phyloP scores from a whole-genome alignment of 2,888 invertebrate genomes.

The Prosopocoilus inquinatus region DNA sequence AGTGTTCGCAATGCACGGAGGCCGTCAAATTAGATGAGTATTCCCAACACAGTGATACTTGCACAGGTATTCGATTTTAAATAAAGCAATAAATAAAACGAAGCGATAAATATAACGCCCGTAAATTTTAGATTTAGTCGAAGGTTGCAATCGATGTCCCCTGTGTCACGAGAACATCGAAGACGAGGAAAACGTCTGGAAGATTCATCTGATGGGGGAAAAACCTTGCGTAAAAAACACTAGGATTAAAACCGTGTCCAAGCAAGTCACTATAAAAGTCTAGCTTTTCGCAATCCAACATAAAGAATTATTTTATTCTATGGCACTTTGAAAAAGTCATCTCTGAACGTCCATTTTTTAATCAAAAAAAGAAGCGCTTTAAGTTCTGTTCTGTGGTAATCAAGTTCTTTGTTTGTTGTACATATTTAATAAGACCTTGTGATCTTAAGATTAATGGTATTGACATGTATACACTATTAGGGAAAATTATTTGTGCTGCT shows the following conservation, averaged over 20 bases:
- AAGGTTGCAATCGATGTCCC: constrained; percentile 79
- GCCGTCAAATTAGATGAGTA: constrained; percentile 65
- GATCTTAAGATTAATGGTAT: too few species aligned
- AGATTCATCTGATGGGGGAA: constrained; percentile 71
- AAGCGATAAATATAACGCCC: too few species aligned
- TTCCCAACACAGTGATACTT: constrained; percentile 63
- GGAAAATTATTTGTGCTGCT: too few species aligned
- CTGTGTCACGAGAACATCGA: constrained; percentile 79
- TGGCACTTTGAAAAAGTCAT: neutral
- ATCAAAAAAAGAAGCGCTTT: neutral
- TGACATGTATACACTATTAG: too few species aligned
- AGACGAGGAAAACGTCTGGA: constrained; percentile 78
- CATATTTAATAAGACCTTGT: too few species aligned
- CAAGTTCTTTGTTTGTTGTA: too few species aligned
- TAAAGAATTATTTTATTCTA: neutral
- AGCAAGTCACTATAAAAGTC: constrained; percentile 46
- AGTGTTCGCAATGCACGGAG: constrained; percentile 72
- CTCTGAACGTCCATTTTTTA: neutral
- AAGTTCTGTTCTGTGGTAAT: too few species aligned
- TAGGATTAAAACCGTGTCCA: constrained; percentile 40
- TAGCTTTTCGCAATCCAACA: neutral
- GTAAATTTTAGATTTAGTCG: constrained; percentile 51
- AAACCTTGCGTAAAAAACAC: constrained; percentile 47
- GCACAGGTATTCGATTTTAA: constrained; percentile 55
- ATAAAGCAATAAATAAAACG: too few species aligned